phyloP scores from a whole-genome alignment of 2,797 vertebrate genomes.

The Parauchenoglanis ngamensis region DNA sequence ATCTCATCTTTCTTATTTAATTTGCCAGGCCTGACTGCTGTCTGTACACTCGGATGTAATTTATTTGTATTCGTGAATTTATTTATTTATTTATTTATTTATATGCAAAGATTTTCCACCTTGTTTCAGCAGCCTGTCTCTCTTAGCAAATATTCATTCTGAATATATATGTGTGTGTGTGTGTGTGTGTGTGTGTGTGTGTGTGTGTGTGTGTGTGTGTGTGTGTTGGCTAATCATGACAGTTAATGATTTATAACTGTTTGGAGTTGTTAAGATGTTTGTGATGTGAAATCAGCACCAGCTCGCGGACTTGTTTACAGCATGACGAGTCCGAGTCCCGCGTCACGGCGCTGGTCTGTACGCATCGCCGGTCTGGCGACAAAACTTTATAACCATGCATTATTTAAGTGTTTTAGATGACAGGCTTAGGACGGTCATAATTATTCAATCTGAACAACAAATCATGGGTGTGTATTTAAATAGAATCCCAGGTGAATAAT shows the following conservation, averaged over 20 bases:
- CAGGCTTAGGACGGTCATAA: conserved; percentile 19
- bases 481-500: conserved; percentile 31
- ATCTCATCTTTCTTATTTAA: conserved; percentile 62
- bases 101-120: conserved; percentile 42
- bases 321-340: background rate
- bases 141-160: background rate
- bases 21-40: conserved; percentile 49
- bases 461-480: conserved; percentile 20
- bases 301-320: background rate
- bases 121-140: conserved; percentile 30
- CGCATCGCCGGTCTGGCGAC: background rate
- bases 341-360: background rate
- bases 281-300: conserved; percentile 12
- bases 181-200: too few species aligned
- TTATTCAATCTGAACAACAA: conserved; percentile 11
- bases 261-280: conserved; percentile 13
- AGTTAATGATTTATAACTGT: conserved; percentile 30
- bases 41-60: conserved; percentile 46
- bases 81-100: conserved; percentile 46
- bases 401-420: conserved; percentile 38
- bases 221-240: conserved; percentile 28
- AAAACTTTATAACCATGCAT: conserved; percentile 24
- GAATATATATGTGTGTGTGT: background rate
- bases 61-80: conserved; percentile 56
- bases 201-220: too few species aligned